Conservation (phyloP, 2,113 vertebrate genomes). For the Rousettus leschenaultii region DNA sequence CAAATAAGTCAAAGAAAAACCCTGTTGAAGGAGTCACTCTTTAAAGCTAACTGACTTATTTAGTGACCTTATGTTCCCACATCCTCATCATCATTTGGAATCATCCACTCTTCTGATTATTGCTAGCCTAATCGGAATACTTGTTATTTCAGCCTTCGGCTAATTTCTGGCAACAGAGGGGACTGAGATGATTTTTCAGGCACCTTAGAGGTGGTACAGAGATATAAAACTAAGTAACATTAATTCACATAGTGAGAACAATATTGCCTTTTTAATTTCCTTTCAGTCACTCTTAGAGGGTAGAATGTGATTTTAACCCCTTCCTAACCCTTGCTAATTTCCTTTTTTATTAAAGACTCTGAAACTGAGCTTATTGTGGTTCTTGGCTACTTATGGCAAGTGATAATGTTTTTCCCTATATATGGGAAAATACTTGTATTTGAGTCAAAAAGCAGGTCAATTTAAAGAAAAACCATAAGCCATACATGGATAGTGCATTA, state of each 20-base stretch:
- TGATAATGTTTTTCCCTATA: neutral
- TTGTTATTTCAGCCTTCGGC: neutral
- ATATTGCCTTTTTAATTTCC: neutral
- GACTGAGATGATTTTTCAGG: neutral
- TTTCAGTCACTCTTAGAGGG: neutral
- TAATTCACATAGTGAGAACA: neutral
- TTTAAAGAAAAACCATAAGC: neutral
- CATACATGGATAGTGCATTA: neutral
- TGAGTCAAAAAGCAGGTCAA: neutral
- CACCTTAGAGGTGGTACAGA: neutral
- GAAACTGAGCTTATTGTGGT: neutral
- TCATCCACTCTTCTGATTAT: neutral
- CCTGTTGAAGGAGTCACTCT: neutral
- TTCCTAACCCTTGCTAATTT: neutral
- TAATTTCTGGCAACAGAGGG: neutral
- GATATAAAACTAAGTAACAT: neutral
- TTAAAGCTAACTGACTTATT: neutral
- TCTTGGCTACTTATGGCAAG: neutral
- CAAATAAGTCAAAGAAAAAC: neutral
- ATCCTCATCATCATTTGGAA: neutral
- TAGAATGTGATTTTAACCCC: neutral
- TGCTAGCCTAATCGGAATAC: neutral
- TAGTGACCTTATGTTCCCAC: neutral
- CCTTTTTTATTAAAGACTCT: neutral
- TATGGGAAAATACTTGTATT: neutral